A percentile compares a stretch with the other conserved stretches of the same genome.
Evolutionary conservation across 2,113 vertebrate species (phyloP).

Genomic region (Onychostruthus taczanowskii): DNA sequence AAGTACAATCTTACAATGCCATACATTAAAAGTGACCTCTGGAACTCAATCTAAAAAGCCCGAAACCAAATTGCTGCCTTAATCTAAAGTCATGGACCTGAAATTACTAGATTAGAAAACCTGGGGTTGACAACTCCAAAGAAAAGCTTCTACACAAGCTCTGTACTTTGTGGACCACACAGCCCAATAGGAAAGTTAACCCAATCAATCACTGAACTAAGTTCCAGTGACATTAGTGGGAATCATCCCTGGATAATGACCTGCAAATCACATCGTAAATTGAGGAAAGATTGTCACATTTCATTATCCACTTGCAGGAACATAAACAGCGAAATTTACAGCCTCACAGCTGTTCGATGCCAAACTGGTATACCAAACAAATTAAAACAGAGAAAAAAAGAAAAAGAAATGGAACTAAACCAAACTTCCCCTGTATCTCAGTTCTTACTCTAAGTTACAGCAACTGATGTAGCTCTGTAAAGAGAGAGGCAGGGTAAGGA

Average conservation of each 20-base stretch:
- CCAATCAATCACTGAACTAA: not conserved
- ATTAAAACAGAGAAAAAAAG: accelerated
- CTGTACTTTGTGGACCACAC: not conserved
- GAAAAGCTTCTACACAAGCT: not conserved
- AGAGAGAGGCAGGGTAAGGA: not conserved
- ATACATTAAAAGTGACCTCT: not conserved
- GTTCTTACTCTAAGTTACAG: not conserved
- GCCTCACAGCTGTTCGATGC: not conserved
- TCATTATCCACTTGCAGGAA: not conserved
- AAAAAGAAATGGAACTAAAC: accelerated
- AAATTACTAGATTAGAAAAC: not conserved
- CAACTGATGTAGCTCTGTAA: not conserved
- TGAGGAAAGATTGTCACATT: not conserved
- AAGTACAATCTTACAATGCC: not conserved
- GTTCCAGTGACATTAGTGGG: not conserved
- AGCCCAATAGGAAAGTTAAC: not conserved
- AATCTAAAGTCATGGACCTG: not conserved
- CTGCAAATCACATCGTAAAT: not conserved
- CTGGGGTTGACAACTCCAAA: not conserved
- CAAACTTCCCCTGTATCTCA: not conserved
- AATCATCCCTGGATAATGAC: not conserved
- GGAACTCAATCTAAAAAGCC: not conserved
- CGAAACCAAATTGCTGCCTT: not conserved
- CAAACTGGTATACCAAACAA: not conserved
- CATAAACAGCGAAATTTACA: not conserved